Evolutionary conservation across 2,113 vertebrate species (phyloP), one percentile per base, ranked within the genome.

Genomic region (Scytalopus superciliaris): DNA sequence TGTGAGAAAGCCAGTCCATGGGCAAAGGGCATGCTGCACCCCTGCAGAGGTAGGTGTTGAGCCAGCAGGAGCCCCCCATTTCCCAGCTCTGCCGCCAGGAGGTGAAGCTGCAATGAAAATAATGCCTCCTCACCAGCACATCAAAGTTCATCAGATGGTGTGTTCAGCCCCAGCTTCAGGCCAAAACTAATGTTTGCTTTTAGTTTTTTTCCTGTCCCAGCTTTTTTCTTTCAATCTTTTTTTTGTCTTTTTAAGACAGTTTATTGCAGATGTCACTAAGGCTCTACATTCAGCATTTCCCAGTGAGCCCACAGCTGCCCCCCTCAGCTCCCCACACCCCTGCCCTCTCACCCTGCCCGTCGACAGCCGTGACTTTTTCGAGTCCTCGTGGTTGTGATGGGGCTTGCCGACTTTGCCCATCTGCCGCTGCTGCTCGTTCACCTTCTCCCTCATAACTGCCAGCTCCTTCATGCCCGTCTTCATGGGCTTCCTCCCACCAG

Each of bases 371-470:
- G 98, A 93, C 84, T 98, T 98, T 97, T 98, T 98, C 11, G 97
- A 94, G 59, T 98, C 98, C 21, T 98, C 98, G 0, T 94, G 69
- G 74, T 96, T 89, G 9, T 95, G 96, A 70, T 97, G 97, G 66
- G 79, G 79, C 47, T 98, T 98, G 94, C 87, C 52, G 1, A 94
- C 94, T 87, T 98, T 98, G 82, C 97, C 97, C 98, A 98, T 95
- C 87, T 98, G 97, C 59, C 97, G 97, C 81, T 98, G 98, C 93
- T 98, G 98, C 62, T 98, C 98, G 0, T 96, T 97, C 87, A 96
- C 98, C 89, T 97, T 98, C 93, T 98, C 98, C 62, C 98, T 97
- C 76, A 97, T 95, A 76, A 98, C 95, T 0, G 98, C 98, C 49
- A 97, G 67, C 49, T 98, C 98, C 96, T 98, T 98, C 96, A 98